phyloP scores from a whole-genome alignment of 2,113 vertebrate genomes.

The Podarcis raffonei region DNA sequence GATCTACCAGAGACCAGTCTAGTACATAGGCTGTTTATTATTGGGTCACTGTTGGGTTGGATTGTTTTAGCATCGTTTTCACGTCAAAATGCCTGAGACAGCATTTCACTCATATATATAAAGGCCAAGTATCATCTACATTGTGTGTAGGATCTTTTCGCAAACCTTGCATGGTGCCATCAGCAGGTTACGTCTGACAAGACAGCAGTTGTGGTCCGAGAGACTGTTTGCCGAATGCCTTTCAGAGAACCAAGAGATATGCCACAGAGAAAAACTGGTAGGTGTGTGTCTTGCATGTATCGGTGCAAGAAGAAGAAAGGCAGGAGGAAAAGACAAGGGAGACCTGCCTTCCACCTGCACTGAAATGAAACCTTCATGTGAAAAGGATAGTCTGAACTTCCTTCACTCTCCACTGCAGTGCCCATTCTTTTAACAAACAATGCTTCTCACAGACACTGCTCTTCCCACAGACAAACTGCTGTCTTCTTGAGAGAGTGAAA shows the following conservation, averaged over 20 bases:
- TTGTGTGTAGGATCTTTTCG: background rate
- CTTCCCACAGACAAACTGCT: accelerated
- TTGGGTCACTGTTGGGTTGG: background rate
- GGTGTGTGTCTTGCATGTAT: background rate
- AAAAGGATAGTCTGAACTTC: background rate
- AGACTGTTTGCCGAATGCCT: conserved; percentile 29
- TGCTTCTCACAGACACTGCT: no score
- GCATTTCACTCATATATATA: background rate
- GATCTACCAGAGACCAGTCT: background rate
- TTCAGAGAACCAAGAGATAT: conserved; percentile 36
- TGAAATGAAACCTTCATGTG: background rate
- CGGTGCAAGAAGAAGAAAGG: background rate
- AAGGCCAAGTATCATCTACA: conserved; percentile 26
- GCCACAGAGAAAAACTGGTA: conserved; percentile 8
- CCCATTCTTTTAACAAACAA: background rate
- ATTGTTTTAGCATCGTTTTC: background rate
- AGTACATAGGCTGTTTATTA: background rate
- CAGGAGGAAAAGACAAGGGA: background rate
- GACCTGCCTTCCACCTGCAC: background rate
- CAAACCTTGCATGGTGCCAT: conserved; percentile 13
- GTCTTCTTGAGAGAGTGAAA: background rate
- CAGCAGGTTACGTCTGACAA: conserved; percentile 19
- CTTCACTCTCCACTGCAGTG: background rate
- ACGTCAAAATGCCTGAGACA: conserved; percentile 7
- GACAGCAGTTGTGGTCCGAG: conserved; percentile 1